Evolutionary conservation across 1,140 invertebrate genomes (phyloP), one percentile per base, ranked within the genome.

Genomic region (Heliconius hewitsoni): DNA sequence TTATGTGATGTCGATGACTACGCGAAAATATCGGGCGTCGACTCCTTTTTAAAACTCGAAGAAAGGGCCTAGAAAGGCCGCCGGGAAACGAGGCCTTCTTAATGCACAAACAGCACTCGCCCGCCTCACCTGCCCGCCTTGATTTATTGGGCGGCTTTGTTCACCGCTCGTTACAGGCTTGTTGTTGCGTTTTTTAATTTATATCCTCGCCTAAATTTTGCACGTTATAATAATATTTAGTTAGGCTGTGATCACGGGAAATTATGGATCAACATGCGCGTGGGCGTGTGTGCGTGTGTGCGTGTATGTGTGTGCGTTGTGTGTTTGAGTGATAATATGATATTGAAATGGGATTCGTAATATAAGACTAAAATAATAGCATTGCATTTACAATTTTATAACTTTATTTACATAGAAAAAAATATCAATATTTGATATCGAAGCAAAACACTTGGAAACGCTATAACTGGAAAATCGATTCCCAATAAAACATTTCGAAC

Each of bases 1-100:
- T 95, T 95, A 95, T 95, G 94, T 94, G 94, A 94, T 95, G 92
- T 87, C 91, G 91, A 94, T 95, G 93, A 95, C 93, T 92, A 84
- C 82, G 93, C 92, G 88, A 91, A 94, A 93, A 94, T 93, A 91
- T 90, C 88, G 90, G 89, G 89, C 91, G 90, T 93, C 91, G 92
- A 91, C 89, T 93, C 91, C 94, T 94, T 95, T 95, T 95, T 94
- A 94, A 93, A 93, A 90, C 88, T 81, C 82, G 90, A 92, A 94
- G 91, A 94, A 94, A 93, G 91, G 90, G 87, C 91, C 86, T 89
- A 93, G 90, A 93, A 93, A 93, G 90, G 92, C 91, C 90, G 84
- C 79, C 86, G 86, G 90, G 87, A 90, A 91, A 89, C 87, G 87
- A 85, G 89, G 87, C 88, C 86, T 92, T 90, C 89, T 92, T 93